Evolutionary conservation across 2,113 vertebrate genomes (phyloP).

Genomic region (Rana temporaria): DNA sequence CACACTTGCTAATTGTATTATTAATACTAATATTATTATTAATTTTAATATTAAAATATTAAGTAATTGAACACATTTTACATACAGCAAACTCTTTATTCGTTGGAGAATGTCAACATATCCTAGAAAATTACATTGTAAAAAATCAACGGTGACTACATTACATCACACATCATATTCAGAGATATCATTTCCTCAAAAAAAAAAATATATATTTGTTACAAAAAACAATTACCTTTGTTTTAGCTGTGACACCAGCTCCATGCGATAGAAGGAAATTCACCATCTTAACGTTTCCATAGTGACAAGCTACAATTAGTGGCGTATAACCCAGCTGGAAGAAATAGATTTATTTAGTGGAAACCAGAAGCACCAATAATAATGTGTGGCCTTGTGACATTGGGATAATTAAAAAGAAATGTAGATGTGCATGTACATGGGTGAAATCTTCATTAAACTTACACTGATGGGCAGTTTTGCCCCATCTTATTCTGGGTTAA

Average conservation of each 20-base stretch:
- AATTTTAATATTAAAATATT: no score
- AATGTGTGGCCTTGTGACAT: neutral
- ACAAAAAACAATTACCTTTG: constrained; percentile 81
- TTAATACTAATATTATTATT: no score
- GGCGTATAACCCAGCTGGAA: constrained; percentile 93
- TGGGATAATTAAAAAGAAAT: constrained; percentile 35
- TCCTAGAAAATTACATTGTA: no score
- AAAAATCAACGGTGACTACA: no score
- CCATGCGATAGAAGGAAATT: constrained; percentile 95
- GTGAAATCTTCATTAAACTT: neutral
- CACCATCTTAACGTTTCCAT: constrained; percentile 96
- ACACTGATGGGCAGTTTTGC: neutral
- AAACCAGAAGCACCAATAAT: constrained; percentile 12
- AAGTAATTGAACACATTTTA: no score
- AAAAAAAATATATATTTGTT: neutral
- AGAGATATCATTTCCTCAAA: no score
- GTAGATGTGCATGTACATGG: neutral
- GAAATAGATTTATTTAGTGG: constrained; percentile 35
- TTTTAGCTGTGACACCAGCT: constrained; percentile 90
- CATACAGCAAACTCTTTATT: no score
- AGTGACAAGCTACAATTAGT: constrained; percentile 96
- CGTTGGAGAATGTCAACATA: no score
- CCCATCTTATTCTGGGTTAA: no score
- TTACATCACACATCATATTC: no score
- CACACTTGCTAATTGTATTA: no score